These are phyloP conservation scores for Nasonia longicornis DNA, from an alignment of 1,140 invertebrate species.

Conservation along the genomic window DNA sequence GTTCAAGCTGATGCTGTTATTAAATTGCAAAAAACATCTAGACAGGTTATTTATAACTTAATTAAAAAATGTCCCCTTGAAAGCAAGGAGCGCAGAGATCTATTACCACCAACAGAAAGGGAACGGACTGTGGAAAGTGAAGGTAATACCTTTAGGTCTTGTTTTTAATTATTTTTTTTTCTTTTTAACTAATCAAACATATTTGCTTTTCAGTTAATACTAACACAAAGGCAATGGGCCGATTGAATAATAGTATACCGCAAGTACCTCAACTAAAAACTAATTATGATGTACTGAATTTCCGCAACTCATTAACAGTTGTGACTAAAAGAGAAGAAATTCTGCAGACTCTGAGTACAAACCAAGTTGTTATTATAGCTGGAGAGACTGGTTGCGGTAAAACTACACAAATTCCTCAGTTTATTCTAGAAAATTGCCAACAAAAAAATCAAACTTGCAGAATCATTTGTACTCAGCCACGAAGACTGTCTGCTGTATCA, in stretches of 20 bases:
- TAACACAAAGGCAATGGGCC: conserved; percentile 71
- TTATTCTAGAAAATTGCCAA: conserved; percentile 84
- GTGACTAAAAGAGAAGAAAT: conserved; percentile 70
- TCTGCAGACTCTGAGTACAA: conserved; percentile 67
- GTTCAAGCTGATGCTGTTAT: conserved; percentile 79
- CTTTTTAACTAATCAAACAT: neutral
- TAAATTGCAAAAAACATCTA: conserved; percentile 74
- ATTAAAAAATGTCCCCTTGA: conserved; percentile 79
- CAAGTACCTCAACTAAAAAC: conserved; percentile 73
- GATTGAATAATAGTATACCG: conserved; percentile 74
- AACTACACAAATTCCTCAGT: conserved; percentile 93
- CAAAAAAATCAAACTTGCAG: conserved; percentile 78
- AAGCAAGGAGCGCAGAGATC: conserved; percentile 77
- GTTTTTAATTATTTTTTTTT: neutral
- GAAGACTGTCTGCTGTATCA: conserved; percentile 89
- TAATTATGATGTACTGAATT: conserved; percentile 68
- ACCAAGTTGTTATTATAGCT: conserved; percentile 77
- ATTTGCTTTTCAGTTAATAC: conserved; percentile 63
- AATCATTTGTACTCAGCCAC: conserved; percentile 93
- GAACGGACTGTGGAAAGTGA: conserved; percentile 61
- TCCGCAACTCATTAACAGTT: conserved; percentile 73
- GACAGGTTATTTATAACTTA: conserved; percentile 72
- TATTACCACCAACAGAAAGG: conserved; percentile 72
- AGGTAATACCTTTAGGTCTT: conserved; percentile 48
- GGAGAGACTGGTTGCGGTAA: conserved; percentile 91